Conservation (phyloP, 2,888 invertebrate species). For the Odontocolon sp. region DNA sequence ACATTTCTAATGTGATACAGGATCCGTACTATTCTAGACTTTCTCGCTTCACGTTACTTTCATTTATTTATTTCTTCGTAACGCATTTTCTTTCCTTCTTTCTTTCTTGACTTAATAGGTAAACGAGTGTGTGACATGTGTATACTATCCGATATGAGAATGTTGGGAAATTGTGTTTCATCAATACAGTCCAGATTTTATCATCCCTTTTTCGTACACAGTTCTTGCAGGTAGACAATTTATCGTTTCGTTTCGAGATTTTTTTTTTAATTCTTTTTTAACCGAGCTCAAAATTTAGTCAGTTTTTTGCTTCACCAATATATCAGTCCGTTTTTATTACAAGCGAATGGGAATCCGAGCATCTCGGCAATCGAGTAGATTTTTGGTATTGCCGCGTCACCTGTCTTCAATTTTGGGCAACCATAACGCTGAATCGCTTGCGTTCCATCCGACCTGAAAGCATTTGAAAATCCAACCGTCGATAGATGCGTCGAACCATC, state of each 20-base stretch:
- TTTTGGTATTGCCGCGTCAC: no score
- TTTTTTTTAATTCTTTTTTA: conserved; percentile 13
- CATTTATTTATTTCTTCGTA: no score
- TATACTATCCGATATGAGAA: conserved; percentile 70
- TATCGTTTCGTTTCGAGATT: conserved; percentile 1
- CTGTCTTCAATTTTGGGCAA: no score
- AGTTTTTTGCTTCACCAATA: no score
- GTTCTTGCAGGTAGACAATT: conserved; percentile 48
- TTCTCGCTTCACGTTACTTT: conserved; percentile 47
- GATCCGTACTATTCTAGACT: conserved; percentile 60
- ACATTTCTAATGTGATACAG: conserved; percentile 60
- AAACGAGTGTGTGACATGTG: conserved; percentile 48
- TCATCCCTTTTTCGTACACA: conserved; percentile 46
- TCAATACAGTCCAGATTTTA: conserved; percentile 55
- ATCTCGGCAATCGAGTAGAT: no score
- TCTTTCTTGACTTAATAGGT: conserved; percentile 29
- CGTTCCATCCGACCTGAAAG: no score
- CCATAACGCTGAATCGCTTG: no score
- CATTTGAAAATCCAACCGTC: no score
- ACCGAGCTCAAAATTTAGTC: no score
- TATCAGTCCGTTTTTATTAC: no score
- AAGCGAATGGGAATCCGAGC: no score
- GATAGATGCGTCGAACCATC: no score
- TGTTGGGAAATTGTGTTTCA: conserved; percentile 65
- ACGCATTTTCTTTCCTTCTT: conserved; percentile 34